Base-by-base conservation (phyloP, 2,888 invertebrate species). In the Seira ritae region DNA sequence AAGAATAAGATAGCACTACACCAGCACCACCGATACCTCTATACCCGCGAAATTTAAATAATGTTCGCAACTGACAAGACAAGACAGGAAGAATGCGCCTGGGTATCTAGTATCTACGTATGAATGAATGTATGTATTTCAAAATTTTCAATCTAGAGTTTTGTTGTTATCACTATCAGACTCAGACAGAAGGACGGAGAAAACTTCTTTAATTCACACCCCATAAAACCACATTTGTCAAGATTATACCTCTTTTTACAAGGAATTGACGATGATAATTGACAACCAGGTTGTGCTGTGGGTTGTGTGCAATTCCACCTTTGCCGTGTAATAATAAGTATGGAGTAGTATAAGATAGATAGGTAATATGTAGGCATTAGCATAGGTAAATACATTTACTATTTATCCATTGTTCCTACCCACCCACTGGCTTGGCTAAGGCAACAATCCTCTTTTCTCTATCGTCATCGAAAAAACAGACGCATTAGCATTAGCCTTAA, bases 221-320 rank as follows among this genome's bases (percentile, higher is more conserved):
- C 80, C 80, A 80, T 80, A 80, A 80, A 80, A 80, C 80, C 80
- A 75, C 80, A 80, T 80, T 80, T 80, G 80, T 80, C 80, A 80
- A 79, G 82, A 81, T 85, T 85, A 82, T 74, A 50, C 70, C 79
- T 8, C 31, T 82, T 80, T 82, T 81, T 82, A 79, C 67, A 37
- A 31, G 8, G 31, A 8, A 31, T 4, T 31, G 31, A 73, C 73
- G 69, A 80, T 77, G 73, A 83, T 77, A 83, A 83, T 80, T 75
- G 83, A 85, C 76, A 85, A n/a, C n/a, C n/a, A n/a, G n/a, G n/a
- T n/a, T n/a, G n/a, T n/a, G n/a, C n/a, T n/a, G n/a, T n/a, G n/a
- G n/a, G n/a, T n/a, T n/a, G n/a, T n/a, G 76, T 70, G 70, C 15
- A 50, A 71, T 73, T 62, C 20, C 72, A 73, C 31, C 17, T 50